Conservation (phyloP, 2,888 invertebrate genomes). For the Minunthozetes semirufus region DNA sequence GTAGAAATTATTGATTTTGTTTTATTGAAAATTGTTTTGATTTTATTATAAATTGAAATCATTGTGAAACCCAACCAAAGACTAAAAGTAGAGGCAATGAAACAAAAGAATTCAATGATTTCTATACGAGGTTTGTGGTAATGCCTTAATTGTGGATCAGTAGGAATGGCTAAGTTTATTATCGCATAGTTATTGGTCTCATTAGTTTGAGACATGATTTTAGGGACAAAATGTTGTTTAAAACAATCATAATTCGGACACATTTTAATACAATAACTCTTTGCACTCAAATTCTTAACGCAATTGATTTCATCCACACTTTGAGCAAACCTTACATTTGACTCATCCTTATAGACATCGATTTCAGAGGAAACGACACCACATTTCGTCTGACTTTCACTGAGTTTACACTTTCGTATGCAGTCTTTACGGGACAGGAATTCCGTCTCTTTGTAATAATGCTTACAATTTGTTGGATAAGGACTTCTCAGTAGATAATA, state of each 20-base stretch:
- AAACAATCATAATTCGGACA: not conserved
- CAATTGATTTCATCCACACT: not conserved
- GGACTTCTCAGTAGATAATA: conserved; percentile 24
- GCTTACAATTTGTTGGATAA: not conserved
- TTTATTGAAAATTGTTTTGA: no score
- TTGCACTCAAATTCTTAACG: not conserved
- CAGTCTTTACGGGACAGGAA: not conserved
- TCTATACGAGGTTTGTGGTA: not conserved
- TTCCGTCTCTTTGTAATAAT: not conserved
- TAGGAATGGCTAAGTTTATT: not conserved
- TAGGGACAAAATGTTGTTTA: not conserved
- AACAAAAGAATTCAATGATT: not conserved
- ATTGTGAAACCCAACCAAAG: no score
- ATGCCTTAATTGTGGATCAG: not conserved
- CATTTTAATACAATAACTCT: not conserved
- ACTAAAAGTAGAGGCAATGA: not conserved
- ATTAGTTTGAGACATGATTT: not conserved
- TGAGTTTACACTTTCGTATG: not conserved
- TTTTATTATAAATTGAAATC: no score
- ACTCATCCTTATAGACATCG: conserved; percentile 1
- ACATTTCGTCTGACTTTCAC: not conserved
- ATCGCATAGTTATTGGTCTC: no score
- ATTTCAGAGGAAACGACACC: not conserved
- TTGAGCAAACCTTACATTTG: conserved; percentile 3
- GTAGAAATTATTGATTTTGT: no score